Evolutionary conservation across 2,113 vertebrate species (phyloP), one percentile per base, ranked within the genome.

Genomic region (Condylura cristata): DNA sequence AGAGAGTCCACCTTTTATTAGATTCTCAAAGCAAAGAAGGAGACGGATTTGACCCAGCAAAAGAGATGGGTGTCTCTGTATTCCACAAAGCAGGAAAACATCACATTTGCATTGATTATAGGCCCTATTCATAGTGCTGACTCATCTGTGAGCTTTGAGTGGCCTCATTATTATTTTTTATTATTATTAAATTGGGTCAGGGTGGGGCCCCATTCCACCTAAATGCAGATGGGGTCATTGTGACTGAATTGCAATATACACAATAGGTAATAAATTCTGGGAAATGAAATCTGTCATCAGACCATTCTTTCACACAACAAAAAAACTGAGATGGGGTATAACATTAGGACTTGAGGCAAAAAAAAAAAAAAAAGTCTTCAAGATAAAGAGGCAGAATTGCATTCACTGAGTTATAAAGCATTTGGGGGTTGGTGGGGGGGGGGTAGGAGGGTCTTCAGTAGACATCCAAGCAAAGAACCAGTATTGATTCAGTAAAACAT

Each of bases 161-260:
- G 89, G 95, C 90, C 95, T 96, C 96, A 95, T 96, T 97, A 95
- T 96, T 96, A 96, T 97, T 95, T 96, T 51, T 96, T 96, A 96
- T 97, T 95, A 96, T 51, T 96, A 96, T 96, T 96, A 97, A 95
- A 95, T 97, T 96, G 96, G 80, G 95, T 70, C 71, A 84, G 89
- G 93, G 83, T 94, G 93, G 95, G 86, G 68, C 71, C 63, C 84
- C 87, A 93, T 97, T 97, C 95, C 96, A 91, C 89, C 48, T 81
- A 94, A 95, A 93, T 87, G 92, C 96, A 97, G 95, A 97, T 94
- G 93, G 86, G 61, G 66, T 97, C 92, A 93, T 93, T 90, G 92
- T 95, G 95, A 92, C 76, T 92, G 95, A 91, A 87, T 66, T 0
- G 80, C 86, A 81, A 37, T 58, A 63, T 65, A 91, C 76, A 97